phyloP scores from a whole-genome alignment of 2,113 vertebrate species.

The Oncorhynchus clarkii region DNA sequence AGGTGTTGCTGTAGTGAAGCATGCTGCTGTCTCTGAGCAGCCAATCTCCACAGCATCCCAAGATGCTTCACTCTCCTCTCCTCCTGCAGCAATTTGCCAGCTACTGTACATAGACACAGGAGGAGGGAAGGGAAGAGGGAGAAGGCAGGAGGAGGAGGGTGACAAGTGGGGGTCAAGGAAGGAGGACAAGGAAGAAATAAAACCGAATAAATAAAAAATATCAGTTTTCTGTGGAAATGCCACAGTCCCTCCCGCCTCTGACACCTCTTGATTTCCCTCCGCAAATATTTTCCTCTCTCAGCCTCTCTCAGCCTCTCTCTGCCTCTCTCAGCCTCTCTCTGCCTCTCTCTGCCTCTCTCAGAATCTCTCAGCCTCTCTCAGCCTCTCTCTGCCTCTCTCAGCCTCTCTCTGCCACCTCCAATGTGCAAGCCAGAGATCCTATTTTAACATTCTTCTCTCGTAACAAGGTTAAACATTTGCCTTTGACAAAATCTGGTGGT shows the following conservation, averaged over 20 bases:
- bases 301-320: background rate
- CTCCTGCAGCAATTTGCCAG: background rate
- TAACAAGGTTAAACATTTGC: background rate
- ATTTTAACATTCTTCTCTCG: background rate
- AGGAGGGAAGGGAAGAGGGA: background rate
- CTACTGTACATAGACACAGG: background rate
- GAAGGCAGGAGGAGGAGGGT: no score
- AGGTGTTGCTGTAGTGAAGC: constrained; percentile 46
- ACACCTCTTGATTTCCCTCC: constrained; percentile 13
- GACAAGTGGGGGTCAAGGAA: no score
- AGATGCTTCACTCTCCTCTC: constrained; percentile 10
- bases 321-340: background rate
- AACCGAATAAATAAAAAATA: background rate
- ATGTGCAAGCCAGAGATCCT: background rate
- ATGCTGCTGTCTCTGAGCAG: constrained; percentile 23
- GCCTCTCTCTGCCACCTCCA: background rate
- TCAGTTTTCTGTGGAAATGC: constrained; percentile 7
- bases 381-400: no score
- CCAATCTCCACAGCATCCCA: constrained; percentile 10
- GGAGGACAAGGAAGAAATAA: no score
- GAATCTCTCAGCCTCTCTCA: no score
- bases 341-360: background rate
- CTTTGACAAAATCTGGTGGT: constrained; percentile 3
- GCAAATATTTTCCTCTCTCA: constrained; percentile 6
- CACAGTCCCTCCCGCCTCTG: constrained; percentile 5